Base-by-base conservation (phyloP, 2,797 vertebrate species). In the Eulemur albifrons region DNA sequence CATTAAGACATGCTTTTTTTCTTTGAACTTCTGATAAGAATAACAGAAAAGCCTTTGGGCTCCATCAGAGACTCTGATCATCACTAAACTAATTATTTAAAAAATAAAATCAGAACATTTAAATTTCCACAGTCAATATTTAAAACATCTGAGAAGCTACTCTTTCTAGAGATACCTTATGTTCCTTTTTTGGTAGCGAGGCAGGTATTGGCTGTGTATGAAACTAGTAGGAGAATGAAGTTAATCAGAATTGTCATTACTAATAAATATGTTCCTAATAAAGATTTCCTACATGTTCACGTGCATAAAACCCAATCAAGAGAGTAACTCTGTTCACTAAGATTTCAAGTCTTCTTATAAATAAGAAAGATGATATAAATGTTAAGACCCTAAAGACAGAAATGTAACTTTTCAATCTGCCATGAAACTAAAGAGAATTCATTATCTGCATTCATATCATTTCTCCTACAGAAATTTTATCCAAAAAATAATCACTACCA, bases 391-490 rank as follows among this genome's bases (percentile, higher is more conserved):
- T 75, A 93, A 50, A 96, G 40, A 77, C 1, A 86, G 21, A 87
- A 73, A 61, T 23, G 40, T 43, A 57, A 9, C 54, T 80, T 88
- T 77, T 77, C 69, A 92, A n/a, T 38, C 35, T 75, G 70, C 57
- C 52, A 75, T 72, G 27, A 54, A 89, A 82, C 25, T 59, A 91
- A 96, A 93, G n/a, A 72, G 48, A 90, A 90, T 27, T 75, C 5
- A 92, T 63, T 79, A 79, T 67, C 82, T 91, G 21, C 32, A 72
- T 50, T 61, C 69, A 23, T 87, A 87, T 87, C 9, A 79, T 59
- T 73, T 96, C 45, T 92, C 48, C 40, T 81, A n/a, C 40, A 94
- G 48, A 80, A 90, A 77, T 45, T 76, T 81, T 82, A 85, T 35
- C 9, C 27, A 81, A 93, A 96, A 87, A 52, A 61, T 21, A 89